Conservation (phyloP, 1,140 invertebrate genomes). For the Druon quercuslanigerum region DNA sequence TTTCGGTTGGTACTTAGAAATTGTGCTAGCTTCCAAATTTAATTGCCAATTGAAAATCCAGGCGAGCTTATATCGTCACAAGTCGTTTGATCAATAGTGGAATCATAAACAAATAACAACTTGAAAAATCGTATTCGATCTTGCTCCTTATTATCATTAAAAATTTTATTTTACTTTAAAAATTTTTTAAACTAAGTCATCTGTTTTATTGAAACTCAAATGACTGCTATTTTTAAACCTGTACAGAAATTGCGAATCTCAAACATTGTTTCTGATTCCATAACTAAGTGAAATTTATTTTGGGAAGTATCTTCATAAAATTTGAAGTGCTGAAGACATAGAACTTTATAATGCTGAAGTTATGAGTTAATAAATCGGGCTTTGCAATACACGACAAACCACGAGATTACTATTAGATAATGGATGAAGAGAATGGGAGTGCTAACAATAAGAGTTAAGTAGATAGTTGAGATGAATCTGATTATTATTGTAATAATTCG, state of each 20-base stretch:
- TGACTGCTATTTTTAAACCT: neutral
- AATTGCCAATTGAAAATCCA: neutral
- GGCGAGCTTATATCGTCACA: neutral
- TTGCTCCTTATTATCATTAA: neutral
- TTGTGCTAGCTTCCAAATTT: neutral
- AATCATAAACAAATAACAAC: neutral
- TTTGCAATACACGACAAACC: slow-evolving; percentile 50
- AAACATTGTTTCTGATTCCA: slow-evolving; percentile 1
- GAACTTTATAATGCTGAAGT: neutral
- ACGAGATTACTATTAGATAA: slow-evolving; percentile 28
- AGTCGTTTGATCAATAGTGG: neutral
- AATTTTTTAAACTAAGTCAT: neutral
- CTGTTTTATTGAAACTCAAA: too few relatives aligned
- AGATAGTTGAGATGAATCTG: slow-evolving; percentile 57
- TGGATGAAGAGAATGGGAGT: slow-evolving; percentile 30
- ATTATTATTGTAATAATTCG: slow-evolving; percentile 49
- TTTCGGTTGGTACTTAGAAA: neutral
- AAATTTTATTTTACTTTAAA: neutral
- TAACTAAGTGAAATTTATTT: neutral
- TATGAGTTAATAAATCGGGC: slow-evolving; percentile 36
- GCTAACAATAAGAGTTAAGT: slow-evolving; percentile 44
- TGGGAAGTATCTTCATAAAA: neutral
- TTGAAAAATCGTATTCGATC: neutral
- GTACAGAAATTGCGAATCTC: neutral
- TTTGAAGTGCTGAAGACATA: neutral